These are phyloP conservation scores for Naja naja DNA, from an alignment of 2,113 vertebrate species.

Conservation along the genomic window DNA sequence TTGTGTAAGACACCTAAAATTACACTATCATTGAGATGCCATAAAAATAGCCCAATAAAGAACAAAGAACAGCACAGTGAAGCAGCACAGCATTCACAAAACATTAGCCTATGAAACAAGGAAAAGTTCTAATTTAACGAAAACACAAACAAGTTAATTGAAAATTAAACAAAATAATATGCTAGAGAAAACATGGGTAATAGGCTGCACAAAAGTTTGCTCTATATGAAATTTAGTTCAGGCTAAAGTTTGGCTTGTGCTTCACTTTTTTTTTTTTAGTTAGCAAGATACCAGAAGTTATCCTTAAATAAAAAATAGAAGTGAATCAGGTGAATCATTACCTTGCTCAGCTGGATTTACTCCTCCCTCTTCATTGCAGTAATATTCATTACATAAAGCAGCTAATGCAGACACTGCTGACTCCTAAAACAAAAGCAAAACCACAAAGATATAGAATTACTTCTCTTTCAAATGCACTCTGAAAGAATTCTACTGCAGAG, in stretches of 20 bases:
- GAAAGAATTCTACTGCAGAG: not conserved
- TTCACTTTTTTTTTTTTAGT: not conserved
- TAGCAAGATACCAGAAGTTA: conserved; percentile 19
- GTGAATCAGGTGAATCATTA: conserved; percentile 60
- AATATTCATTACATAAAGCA: conserved; percentile 82
- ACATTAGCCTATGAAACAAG: not conserved
- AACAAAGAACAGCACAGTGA: not conserved
- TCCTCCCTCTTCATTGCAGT: conserved; percentile 66
- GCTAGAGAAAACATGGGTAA: conserved; percentile 41
- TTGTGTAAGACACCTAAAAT: not conserved
- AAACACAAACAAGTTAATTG: not conserved
- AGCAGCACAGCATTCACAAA: not conserved
- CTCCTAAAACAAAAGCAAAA: conserved; percentile 69
- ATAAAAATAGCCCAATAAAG: not conserved
- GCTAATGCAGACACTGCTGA: conserved; percentile 78
- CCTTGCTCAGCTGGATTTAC: conserved; percentile 75
- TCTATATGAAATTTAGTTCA: conserved; percentile 28
- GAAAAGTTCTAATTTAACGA: not conserved
- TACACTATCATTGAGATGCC: not conserved
- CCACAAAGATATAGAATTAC: not conserved
- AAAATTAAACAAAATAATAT: conserved; percentile 17
- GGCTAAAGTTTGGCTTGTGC: not conserved
- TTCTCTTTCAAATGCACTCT: not conserved
- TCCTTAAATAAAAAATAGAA: conserved; percentile 8
- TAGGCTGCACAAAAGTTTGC: conserved; percentile 31